Conservation (phyloP, 64 coral and sea anemone species). For the Montipora capricornis region DNA sequence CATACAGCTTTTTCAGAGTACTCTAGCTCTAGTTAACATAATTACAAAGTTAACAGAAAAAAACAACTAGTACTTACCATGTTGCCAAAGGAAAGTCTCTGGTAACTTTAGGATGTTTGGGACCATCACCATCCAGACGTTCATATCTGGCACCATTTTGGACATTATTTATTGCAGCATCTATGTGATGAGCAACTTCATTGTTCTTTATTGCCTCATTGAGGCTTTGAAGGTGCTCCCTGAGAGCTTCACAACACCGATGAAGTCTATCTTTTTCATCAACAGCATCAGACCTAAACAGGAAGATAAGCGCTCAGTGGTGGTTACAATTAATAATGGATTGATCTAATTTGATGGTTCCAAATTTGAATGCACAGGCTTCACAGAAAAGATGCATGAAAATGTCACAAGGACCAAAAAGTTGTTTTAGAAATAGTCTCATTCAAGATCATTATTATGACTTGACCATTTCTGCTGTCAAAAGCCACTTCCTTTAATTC, state of each 20-base stretch:
- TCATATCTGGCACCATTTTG: conserved; percentile 82
- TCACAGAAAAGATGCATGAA: too few relatives aligned
- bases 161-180: conserved; percentile 73
- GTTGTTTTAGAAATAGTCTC: too few relatives aligned
- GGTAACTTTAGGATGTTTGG: conserved; percentile 72
- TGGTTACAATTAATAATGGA: too few relatives aligned
- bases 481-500: too few relatives aligned
- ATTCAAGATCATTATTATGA: too few relatives aligned
- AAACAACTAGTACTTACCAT: conserved; percentile 37
- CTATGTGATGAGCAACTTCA: conserved; percentile 66
- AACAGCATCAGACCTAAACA: conserved; percentile 59
- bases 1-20: too few relatives aligned
- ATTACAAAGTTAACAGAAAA: not conserved
- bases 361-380: too few relatives aligned
- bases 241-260: conserved; percentile 75
- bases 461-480: too few relatives aligned
- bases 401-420: too few relatives aligned
- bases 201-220: conserved; percentile 89
- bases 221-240: conserved; percentile 43
- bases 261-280: conserved; percentile 81
- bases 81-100: conserved; percentile 74
- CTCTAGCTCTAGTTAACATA: not conserved
- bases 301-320: too few relatives aligned
- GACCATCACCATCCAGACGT: conserved; percentile 79
- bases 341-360: too few relatives aligned